Conservation (phyloP, 1,140 invertebrate species). For the Leptinotarsa defecta region DNA sequence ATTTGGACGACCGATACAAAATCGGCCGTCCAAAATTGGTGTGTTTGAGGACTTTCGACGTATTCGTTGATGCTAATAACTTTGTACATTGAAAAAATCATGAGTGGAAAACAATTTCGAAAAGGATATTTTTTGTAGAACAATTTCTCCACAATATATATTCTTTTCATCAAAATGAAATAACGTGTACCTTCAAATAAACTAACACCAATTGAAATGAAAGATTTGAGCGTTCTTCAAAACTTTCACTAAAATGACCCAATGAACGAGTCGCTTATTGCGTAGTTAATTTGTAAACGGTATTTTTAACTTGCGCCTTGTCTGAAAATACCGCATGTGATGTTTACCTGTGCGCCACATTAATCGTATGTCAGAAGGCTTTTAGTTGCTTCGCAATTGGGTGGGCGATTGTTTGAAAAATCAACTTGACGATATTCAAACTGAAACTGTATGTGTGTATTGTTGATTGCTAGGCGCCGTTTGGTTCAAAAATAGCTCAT, state of each 20-base stretch:
- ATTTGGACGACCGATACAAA: no score
- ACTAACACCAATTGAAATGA: not conserved
- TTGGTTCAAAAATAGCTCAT: no score
- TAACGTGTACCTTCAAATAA: not conserved
- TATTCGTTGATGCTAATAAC: no score
- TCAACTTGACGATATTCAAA: not conserved
- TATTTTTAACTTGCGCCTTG: constrained; percentile 12
- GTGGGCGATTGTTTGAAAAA: constrained; percentile 14
- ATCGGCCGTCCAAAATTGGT: no score
- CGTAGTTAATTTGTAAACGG: not conserved
- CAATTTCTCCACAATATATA: not conserved
- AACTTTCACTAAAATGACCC: not conserved
- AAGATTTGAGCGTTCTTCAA: not conserved
- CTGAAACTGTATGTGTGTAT: not conserved
- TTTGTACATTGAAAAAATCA: no score
- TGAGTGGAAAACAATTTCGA: no score
- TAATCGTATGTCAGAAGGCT: constrained; percentile 19
- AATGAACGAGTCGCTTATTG: not conserved
- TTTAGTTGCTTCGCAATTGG: constrained; percentile 7
- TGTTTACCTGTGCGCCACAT: constrained; percentile 16
- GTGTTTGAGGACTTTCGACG: no score
- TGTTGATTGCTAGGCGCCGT: not conserved
- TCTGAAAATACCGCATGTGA: constrained; percentile 15
- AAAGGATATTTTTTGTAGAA: no score
- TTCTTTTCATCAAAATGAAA: not conserved